phyloP scores from a whole-genome alignment of 1,140 invertebrate genomes.

The Laodelphax striatellus region DNA sequence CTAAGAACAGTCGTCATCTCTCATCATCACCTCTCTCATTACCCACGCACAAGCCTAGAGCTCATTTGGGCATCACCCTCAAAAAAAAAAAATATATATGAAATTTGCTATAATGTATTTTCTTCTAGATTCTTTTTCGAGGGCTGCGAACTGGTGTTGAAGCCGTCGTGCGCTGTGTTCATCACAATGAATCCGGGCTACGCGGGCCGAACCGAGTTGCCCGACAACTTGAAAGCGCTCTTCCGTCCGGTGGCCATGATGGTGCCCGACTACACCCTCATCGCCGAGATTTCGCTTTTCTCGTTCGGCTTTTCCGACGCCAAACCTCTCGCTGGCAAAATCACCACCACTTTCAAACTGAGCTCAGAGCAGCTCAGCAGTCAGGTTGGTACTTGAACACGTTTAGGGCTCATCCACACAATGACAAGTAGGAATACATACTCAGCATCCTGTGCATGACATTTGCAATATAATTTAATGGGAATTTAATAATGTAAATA shows the following conservation, averaged over 20 bases:
- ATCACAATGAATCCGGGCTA: conserved; percentile 70
- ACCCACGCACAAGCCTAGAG: no score
- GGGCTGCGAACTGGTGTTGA: conserved; percentile 45
- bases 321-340: conserved; percentile 50
- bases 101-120: no score
- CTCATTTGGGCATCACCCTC: no score
- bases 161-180: conserved; percentile 52
- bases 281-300: conserved; percentile 59
- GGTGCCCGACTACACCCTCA: conserved; percentile 59
- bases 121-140: conserved; percentile 49
- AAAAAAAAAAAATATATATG: no score
- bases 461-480: no score
- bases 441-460: no score
- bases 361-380: conserved; percentile 58
- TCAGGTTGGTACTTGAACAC: conserved; percentile 30
- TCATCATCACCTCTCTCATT: no score
- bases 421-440: no score
- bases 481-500: no score
- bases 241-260: conserved; percentile 68
- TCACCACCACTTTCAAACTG: conserved; percentile 56
- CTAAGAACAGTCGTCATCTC: no score
- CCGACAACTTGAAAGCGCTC: conserved; percentile 59
- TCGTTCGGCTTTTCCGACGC: conserved; percentile 57
- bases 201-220: conserved; percentile 56
- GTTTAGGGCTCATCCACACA: no score